These are phyloP conservation scores for Hyperoodon ampullatus DNA, from an alignment of 2,113 vertebrate species.

Conservation along the genomic window DNA sequence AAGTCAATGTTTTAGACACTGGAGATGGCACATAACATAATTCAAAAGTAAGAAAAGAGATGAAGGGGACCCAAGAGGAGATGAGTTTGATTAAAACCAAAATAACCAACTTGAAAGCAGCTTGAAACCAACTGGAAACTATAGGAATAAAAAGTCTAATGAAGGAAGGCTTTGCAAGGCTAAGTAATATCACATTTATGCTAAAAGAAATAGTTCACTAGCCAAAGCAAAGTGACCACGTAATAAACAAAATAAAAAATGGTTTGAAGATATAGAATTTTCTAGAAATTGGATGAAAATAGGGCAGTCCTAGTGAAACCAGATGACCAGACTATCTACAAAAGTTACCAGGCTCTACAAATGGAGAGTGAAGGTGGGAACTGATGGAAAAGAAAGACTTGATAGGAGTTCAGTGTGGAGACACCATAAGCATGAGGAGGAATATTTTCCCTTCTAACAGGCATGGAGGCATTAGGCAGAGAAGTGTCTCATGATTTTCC, in stretches of 20 bases:
- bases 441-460: not conserved
- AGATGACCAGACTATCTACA: not conserved
- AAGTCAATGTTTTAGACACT: not conserved
- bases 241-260: slow-evolving; percentile 1
- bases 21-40: not conserved
- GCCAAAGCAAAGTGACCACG: not conserved
- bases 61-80: not conserved
- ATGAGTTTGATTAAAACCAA: not conserved
- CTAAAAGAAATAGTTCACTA: not conserved
- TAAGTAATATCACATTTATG: not conserved
- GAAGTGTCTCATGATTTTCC: not conserved
- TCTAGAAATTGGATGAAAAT: not conserved
- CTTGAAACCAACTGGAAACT: not conserved
- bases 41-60: not conserved
- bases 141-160: not conserved
- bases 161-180: not conserved
- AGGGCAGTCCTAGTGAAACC: not conserved
- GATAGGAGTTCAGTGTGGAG: not conserved
- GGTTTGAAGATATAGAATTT: not conserved
- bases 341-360: not conserved
- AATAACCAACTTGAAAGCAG: not conserved
- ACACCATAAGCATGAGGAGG: not conserved
- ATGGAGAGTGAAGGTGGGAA: not conserved
- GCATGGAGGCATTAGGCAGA: not conserved
- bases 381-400: not conserved